Base-by-base conservation (phyloP, 2,113 vertebrate genomes). In the Mastomys coucha region DNA sequence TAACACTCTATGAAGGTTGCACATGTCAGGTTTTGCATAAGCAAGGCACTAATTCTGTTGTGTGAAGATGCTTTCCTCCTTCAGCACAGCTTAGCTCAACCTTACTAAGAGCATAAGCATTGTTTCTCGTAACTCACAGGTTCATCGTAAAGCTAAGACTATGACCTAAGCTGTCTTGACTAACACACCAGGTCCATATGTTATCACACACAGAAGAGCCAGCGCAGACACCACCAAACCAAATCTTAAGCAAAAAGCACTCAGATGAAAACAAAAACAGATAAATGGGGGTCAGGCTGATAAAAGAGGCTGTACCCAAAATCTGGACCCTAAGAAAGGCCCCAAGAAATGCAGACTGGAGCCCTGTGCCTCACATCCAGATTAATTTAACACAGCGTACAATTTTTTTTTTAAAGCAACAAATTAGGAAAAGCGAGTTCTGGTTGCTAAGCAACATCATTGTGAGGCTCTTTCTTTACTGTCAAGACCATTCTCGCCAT, bases 401-500 rank as follows among this genome's bases (percentile, higher is more conserved):
- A 96, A 94, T 95, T 96, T 96, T 96, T 96, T 96, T 42, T 76
- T 7, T 90, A 98, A 98, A 98, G 97, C 94, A 96, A 96, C 14
- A 85, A 94, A 97, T 88, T 96, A 91, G 6, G 4, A 70, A n/a
- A 96, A 77, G 98, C 95, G 97, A 98, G 96, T 92, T 97, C 94
- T 90, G 70, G 99, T 98, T 99, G 98, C 98, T 98, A 98, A 93
- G 98, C 98, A 98, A 98, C 98, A 73, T 96, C 76, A 80, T 96
- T 85, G 93, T 53, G 0, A 31, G 97, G 96, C 97, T 97, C 98
- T 97, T 97, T 78, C 96, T 95, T 98, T 98, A 93, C 97, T 93
- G 96, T 97, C 87, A 42, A 97, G 95, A 96, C 95, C 88, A 89
- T 98, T 97, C 96, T 96, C 96, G 94, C 95, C 0, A 0, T 90